phyloP scores from a whole-genome alignment of 2,888 invertebrate genomes.

The Dorcus hopei region DNA sequence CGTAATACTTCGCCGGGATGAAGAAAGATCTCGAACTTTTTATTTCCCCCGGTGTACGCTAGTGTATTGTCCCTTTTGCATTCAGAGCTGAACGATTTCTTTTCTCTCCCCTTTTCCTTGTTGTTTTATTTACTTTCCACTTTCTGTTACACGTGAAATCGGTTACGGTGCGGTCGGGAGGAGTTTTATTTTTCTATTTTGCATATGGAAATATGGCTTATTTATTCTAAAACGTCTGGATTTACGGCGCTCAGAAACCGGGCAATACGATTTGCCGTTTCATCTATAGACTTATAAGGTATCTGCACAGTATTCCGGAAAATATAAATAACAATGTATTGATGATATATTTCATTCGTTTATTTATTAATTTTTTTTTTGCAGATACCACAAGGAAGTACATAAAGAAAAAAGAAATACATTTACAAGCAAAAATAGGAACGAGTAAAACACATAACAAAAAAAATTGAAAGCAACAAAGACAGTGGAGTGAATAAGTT shows the following conservation, averaged over 20 bases:
- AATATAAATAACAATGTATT: too few relatives aligned
- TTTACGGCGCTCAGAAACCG: slow-evolving; percentile 1
- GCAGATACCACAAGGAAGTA: too few relatives aligned
- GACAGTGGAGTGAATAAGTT: too few relatives aligned
- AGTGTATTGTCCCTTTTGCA: slow-evolving; percentile 15
- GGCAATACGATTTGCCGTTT: slow-evolving; percentile 1
- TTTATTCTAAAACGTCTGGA: neutral
- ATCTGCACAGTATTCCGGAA: too few relatives aligned
- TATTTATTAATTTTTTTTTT: too few relatives aligned
- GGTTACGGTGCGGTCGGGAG: slow-evolving; percentile 24
- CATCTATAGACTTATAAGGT: too few relatives aligned
- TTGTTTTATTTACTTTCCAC: slow-evolving; percentile 32
- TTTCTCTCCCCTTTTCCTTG: slow-evolving; percentile 8
- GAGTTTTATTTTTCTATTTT: slow-evolving; percentile 10
- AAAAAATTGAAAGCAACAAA: too few relatives aligned
- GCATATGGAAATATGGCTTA: slow-evolving; percentile 18
- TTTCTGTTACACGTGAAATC: slow-evolving; percentile 31
- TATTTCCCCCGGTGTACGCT: slow-evolving; percentile 12
- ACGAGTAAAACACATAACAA: too few relatives aligned
- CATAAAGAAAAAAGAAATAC: too few relatives aligned
- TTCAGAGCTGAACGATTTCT: slow-evolving; percentile 11
- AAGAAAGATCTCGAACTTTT: slow-evolving; percentile 17
- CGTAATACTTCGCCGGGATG: neutral
- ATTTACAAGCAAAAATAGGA: too few relatives aligned
- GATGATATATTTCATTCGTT: too few relatives aligned